Conservation (phyloP, 2,888 invertebrate genomes). For the Dryadula phaetusa region DNA sequence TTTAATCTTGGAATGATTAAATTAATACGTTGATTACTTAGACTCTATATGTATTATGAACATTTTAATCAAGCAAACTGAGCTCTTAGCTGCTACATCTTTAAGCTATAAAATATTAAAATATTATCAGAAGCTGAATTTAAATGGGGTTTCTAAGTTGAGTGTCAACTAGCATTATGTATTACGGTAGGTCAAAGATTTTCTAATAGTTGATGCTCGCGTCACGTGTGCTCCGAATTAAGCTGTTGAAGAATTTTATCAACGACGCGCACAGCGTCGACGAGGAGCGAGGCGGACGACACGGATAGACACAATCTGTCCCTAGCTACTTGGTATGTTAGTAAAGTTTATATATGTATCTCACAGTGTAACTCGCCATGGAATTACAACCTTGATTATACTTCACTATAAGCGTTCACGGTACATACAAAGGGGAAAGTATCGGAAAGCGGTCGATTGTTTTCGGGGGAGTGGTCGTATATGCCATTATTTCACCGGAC, state of each 20-base stretch:
- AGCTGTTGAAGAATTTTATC: slow-evolving; percentile 4
- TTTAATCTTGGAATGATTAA: too few relatives aligned
- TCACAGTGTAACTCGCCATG: too few relatives aligned
- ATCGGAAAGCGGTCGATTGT: too few relatives aligned
- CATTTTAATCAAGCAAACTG: background rate
- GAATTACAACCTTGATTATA: background rate
- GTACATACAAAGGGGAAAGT: too few relatives aligned
- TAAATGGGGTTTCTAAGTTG: slow-evolving; percentile 3
- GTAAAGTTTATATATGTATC: background rate
- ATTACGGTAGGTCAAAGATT: slow-evolving; percentile 17
- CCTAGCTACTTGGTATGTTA: background rate
- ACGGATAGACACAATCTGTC: background rate
- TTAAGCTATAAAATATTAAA: slow-evolving; percentile 1
- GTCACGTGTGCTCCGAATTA: slow-evolving; percentile 3
- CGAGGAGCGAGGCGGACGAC: background rate
- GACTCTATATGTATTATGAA: too few relatives aligned
- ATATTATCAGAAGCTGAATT: background rate
- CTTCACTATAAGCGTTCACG: too few relatives aligned
- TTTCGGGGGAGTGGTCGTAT: too few relatives aligned
- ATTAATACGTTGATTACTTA: too few relatives aligned
- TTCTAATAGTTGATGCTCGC: background rate
- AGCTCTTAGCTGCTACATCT: background rate
- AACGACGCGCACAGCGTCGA: background rate
- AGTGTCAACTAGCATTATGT: background rate
- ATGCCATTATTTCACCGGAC: too few relatives aligned